Evolutionary conservation across 2,888 invertebrate genomes (phyloP).

Genomic region (Caenorhabditis afra): DNA sequence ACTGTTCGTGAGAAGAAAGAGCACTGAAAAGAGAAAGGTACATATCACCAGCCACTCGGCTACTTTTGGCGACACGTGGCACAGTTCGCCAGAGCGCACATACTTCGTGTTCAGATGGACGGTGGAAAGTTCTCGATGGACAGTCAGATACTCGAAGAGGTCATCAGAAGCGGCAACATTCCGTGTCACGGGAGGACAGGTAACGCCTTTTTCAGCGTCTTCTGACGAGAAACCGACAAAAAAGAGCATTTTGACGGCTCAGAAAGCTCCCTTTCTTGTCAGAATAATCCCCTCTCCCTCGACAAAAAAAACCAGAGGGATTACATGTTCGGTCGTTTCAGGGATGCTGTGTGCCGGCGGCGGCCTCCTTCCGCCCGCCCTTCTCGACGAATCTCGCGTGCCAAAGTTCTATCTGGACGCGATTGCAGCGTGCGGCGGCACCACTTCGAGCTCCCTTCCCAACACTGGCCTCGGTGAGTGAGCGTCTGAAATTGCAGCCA

Average conservation of each 20-base stretch:
- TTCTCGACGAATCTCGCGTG: conserved; percentile 74
- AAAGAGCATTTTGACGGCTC: neutral
- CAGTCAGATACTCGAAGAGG: conserved; percentile 67
- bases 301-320: neutral
- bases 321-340: conserved; percentile 20
- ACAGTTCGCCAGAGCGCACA: neutral
- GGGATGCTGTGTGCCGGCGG: conserved; percentile 71
- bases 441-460: conserved; percentile 65
- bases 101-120: conserved; percentile 27
- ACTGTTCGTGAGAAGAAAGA: neutral
- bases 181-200: conserved; percentile 69
- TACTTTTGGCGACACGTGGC: neutral
- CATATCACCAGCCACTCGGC: neutral
- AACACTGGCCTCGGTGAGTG: conserved; percentile 70
- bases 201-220: conserved; percentile 1
- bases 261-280: too few species aligned
- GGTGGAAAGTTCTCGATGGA: conserved; percentile 42
- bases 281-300: neutral
- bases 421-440: conserved; percentile 73
- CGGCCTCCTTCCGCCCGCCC: conserved; percentile 75
- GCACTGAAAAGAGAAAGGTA: conserved; percentile 9
- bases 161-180: conserved; percentile 67
- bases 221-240: neutral
- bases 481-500: conserved; percentile 3
- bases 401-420: conserved; percentile 77